Percentiles rank a stretch among this genome's conserved stretches.
phyloP scores from a whole-genome alignment of 2,888 invertebrate genomes.

The Torymus auratus region DNA sequence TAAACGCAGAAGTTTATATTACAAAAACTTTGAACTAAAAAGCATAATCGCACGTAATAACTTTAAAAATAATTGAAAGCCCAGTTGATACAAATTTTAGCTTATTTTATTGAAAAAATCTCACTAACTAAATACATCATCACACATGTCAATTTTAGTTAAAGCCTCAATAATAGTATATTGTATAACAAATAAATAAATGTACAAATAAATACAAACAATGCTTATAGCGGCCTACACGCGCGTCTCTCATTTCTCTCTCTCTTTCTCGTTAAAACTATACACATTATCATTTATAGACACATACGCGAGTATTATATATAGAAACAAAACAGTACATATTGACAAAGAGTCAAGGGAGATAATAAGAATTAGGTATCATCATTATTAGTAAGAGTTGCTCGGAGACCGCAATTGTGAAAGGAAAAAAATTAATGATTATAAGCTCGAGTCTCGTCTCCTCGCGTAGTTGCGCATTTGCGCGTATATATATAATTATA shows the following conservation, averaged over 20 bases:
- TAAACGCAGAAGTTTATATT: too few relatives aligned
- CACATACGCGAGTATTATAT: too few relatives aligned
- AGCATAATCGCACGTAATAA: too few relatives aligned
- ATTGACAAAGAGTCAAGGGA: neutral
- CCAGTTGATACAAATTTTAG: neutral
- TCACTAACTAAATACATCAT: conserved; percentile 41
- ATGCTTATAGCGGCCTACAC: conserved; percentile 5
- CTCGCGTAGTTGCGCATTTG: too few relatives aligned
- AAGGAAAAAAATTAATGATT: too few relatives aligned
- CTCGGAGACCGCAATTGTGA: too few relatives aligned
- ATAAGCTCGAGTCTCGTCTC: too few relatives aligned
- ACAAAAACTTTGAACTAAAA: too few relatives aligned
- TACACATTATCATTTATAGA: too few relatives aligned
- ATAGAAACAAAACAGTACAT: conserved; percentile 30
- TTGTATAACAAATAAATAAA: conserved; percentile 45
- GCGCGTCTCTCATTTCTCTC: neutral
- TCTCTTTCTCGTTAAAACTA: too few relatives aligned
- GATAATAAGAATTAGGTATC: neutral
- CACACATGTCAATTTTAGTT: conserved; percentile 17
- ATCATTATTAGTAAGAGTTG: neutral
- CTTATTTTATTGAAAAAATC: conserved; percentile 46
- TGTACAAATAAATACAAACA: conserved; percentile 46
- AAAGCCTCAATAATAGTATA: conserved; percentile 29
- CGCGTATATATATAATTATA: too few relatives aligned
- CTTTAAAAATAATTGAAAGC: too few relatives aligned